Conservation (phyloP, 2,888 invertebrate species). For the Gastracanthus pulcherrimus region DNA sequence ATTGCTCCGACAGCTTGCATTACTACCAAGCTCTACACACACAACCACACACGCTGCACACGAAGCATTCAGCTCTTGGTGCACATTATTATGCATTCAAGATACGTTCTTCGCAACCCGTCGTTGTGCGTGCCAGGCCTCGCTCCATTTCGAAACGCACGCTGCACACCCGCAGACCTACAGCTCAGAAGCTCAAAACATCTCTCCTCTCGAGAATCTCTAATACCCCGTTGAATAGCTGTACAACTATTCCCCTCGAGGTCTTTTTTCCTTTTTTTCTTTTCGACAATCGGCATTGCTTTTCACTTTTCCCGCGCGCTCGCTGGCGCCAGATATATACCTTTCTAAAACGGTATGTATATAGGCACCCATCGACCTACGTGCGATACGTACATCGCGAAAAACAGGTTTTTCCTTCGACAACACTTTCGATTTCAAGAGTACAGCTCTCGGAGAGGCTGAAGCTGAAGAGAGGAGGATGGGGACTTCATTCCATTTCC, state of each 20-base stretch:
- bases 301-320: neutral
- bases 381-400: neutral
- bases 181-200: too few relatives aligned
- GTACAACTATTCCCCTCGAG: neutral
- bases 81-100: slow-evolving; percentile 1
- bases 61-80: neutral
- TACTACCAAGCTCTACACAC: neutral
- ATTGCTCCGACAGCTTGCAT: neutral
- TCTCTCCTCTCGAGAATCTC: too few relatives aligned
- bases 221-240: neutral
- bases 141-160: slow-evolving; percentile 25
- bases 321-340: neutral
- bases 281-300: neutral
- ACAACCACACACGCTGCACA: neutral
- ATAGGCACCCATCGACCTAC: neutral
- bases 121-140: slow-evolving; percentile 22
- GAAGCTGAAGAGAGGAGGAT: neutral
- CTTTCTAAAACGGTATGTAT: neutral
- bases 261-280: neutral
- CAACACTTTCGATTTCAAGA: slow-evolving; percentile 13
- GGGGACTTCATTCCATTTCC: slow-evolving; percentile 19
- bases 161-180: neutral
- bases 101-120: neutral
- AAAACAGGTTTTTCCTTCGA: neutral
- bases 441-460: neutral